Percentiles rank a stretch among this genome's conserved stretches.
phyloP scores from a whole-genome alignment of 2,888 invertebrate species.

The Philonicus albiceps region DNA sequence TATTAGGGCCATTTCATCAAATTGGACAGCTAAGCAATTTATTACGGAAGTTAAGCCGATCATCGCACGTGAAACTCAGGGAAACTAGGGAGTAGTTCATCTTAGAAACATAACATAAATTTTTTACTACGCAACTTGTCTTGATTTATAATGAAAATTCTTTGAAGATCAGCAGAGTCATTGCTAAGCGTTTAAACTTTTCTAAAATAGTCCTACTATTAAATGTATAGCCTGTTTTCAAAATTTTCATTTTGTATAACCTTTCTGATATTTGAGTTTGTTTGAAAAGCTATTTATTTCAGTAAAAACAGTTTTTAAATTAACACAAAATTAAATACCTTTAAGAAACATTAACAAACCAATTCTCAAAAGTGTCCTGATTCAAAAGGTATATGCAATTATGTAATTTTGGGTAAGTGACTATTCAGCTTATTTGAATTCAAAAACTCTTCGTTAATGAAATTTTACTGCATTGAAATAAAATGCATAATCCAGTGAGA shows the following conservation, averaged over 20 bases:
- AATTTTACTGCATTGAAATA: not conserved
- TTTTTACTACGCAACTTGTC: not conserved
- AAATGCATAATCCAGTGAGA: not conserved
- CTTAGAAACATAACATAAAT: not conserved
- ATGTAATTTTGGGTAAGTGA: not conserved
- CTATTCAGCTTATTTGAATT: not conserved
- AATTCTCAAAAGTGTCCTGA: not conserved
- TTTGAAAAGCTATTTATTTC: not conserved
- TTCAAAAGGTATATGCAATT: not conserved
- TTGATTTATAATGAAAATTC: not conserved
- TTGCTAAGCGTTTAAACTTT: not conserved
- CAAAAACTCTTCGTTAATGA: not conserved
- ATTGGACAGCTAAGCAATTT: conserved; percentile 10
- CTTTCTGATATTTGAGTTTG: too few relatives aligned
- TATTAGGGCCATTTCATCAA: conserved; percentile 8
- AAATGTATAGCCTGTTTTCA: too few relatives aligned
- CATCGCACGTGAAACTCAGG: not conserved
- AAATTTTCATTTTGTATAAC: too few relatives aligned
- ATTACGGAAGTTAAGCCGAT: not conserved
- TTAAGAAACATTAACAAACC: not conserved
- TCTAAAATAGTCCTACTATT: too few relatives aligned
- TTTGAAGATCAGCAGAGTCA: not conserved
- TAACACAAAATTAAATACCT: not conserved
- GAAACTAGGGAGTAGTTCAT: not conserved
- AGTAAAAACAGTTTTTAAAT: not conserved